phyloP scores from a whole-genome alignment of 2,888 invertebrate species.

The Tromatobia lineatoria region DNA sequence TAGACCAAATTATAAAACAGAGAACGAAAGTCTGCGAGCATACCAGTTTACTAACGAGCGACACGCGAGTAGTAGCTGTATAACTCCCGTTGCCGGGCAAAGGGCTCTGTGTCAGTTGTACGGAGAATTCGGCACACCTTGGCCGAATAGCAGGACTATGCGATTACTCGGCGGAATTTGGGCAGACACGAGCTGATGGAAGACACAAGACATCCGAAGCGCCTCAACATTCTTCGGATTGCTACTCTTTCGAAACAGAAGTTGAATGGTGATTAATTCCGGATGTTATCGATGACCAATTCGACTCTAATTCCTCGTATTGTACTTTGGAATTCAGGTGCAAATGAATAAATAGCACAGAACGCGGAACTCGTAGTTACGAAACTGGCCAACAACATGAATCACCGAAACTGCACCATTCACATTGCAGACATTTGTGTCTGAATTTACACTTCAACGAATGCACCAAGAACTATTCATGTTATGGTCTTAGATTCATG shows the following conservation, averaged over 20 bases:
- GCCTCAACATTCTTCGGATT: neutral
- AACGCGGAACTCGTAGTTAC: slow-evolving; percentile 24
- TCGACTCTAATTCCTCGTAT: slow-evolving; percentile 2
- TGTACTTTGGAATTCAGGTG: neutral
- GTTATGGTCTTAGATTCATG: neutral
- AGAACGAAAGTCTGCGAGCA: slow-evolving; percentile 41
- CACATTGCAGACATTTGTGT: neutral
- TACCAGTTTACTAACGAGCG: slow-evolving; percentile 36
- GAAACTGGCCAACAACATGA: neutral
- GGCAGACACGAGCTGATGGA: too few relatives aligned
- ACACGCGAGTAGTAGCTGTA: slow-evolving; percentile 1
- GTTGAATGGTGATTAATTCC: slow-evolving; percentile 28
- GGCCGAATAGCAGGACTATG: neutral
- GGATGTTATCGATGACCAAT: slow-evolving; percentile 35
- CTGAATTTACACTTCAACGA: neutral
- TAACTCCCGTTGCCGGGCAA: slow-evolving; percentile 40
- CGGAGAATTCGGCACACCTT: slow-evolving; percentile 6
- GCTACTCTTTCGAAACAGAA: slow-evolving; percentile 2
- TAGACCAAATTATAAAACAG: slow-evolving; percentile 34
- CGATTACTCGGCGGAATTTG: slow-evolving; percentile 7
- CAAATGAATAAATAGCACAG: slow-evolving; percentile 10
- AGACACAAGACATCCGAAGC: neutral
- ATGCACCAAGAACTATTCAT: neutral
- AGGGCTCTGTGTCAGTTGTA: slow-evolving; percentile 32
- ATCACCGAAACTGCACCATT: neutral